Base-by-base conservation (phyloP, 2,888 invertebrate species). In the Loripinus fragilis region DNA sequence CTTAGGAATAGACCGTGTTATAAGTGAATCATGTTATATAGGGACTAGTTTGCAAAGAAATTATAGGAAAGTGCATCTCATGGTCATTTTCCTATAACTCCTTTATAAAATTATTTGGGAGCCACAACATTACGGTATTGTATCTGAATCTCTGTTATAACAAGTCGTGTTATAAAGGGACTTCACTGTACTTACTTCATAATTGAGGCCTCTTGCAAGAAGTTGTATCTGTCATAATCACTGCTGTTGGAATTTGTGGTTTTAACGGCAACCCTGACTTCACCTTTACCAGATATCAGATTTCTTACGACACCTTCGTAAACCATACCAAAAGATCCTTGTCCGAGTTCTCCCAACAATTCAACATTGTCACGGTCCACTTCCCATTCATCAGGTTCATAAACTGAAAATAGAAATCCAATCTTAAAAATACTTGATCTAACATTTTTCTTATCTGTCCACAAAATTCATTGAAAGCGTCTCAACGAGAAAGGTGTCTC, bases 131-230 rank as follows among this genome's bases (percentile, higher is more conserved):
- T n/a, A n/a, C n/a, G n/a, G n/a, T n/a, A n/a, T n/a, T n/a, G n/a
- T n/a, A n/a, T n/a, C n/a, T n/a, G n/a, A n/a, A n/a, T n/a, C n/a
- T n/a, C n/a, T n/a, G n/a, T n/a, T n/a, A n/a, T n/a, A n/a, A n/a
- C n/a, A n/a, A 52, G 10, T 65, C 7, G 30, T 15, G 66, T 17
- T 33, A 33, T 38, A 38, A 38, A 38, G 38, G 12, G 38, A 12
- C 12, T 38, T 5, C 12, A 20, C 0, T 5, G 17, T 38, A 38
- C 38, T 94, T 92, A 95, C 94, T 98, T 99, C 98, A 99, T 99
- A 55, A 98, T 97, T 12, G 97, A 97, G 25, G 98, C 98, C 94
- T 99, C 99, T 93, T 98, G 97, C 66, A 99, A 94, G 94, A 99
- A 99, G 94, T 97, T 97, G 89, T 96, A 95, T 73, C 97, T 95